Evolutionary conservation across 2,113 vertebrate genomes (phyloP), one percentile per base, ranked within the genome.

Genomic region (Caretta caretta): DNA sequence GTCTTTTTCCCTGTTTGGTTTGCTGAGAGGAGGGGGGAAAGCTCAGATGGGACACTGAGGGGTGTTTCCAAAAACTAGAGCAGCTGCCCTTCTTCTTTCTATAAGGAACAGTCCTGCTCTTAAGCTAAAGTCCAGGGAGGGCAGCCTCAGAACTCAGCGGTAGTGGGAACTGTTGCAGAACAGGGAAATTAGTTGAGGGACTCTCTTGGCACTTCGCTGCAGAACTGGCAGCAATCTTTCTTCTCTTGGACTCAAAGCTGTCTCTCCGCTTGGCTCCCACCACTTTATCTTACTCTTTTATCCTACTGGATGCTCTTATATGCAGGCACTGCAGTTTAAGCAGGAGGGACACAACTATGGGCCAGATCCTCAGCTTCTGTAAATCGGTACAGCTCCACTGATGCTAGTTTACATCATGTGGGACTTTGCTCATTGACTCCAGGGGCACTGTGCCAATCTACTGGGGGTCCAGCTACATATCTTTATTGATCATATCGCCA

Each of bases 1-100:
- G 46, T 90, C 86, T 84, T 42, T 94, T 84, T 69, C 91, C 83
- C 87, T 57, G 83, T 65, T 62, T 62, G 38, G 57, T n/a, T 57
- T 87, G 53, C 53, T 54, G 16, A 72, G 31, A 81, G 49, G 48
- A 89, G 46, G 27, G 11, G 59, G n/a, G 17, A 69, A 69, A 38
- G 16, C 35, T 69, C 65, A 17, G n/a, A 82, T 69, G 59, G 79
- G 79, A 48, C 22, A 27, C 42, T 59, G 54, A 62, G 65, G 35
- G 65, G 14, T 69, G 8, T 65, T 83, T 87, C 83, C 75, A 59
- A 59, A 59, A 59, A 29, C 27, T 29, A 59, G 48, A 65, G 62
- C 65, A 90, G 57, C 79, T n/a, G 86, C 42, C 53, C 53, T 54
- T 54, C 53, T 84, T 27, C 24, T 62, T 17, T 50, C 22, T 49